Evolutionary conservation across 2,113 vertebrate genomes (phyloP).

Genomic region (Gadus macrocephalus): DNA sequence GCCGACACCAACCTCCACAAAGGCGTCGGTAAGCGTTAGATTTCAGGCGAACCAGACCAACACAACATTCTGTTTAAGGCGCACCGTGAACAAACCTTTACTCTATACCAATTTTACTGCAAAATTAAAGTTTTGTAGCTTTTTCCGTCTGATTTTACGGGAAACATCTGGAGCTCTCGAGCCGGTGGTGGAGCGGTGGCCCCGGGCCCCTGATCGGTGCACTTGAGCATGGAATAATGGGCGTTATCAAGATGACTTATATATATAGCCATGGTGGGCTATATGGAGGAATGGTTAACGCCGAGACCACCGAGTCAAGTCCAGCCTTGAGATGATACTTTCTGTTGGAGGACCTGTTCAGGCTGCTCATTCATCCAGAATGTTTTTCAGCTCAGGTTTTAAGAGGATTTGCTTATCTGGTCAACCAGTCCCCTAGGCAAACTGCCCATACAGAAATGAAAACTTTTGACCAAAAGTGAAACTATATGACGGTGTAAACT

Average conservation of each 20-base stretch:
- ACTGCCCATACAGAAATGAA: too few species aligned
- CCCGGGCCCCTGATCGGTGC: slow-evolving; percentile 58
- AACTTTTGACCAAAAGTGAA: too few species aligned
- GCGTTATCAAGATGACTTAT: slow-evolving; percentile 62
- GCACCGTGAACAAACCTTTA: slow-evolving; percentile 66
- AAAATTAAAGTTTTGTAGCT: slow-evolving; percentile 79
- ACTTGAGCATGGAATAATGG: slow-evolving; percentile 67
- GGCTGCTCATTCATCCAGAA: too few species aligned
- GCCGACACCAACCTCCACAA: slow-evolving; percentile 27
- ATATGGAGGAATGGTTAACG: slow-evolving; percentile 31
- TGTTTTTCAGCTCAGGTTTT: too few species aligned
- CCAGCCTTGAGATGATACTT: too few species aligned
- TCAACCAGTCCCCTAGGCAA: too few species aligned
- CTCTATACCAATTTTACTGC: slow-evolving; percentile 74
- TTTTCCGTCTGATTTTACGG: slow-evolving; percentile 79
- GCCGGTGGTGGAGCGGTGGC: slow-evolving; percentile 53
- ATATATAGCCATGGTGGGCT: too few species aligned
- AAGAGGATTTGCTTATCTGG: too few species aligned
- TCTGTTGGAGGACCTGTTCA: too few species aligned
- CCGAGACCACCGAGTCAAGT: slow-evolving; percentile 41
- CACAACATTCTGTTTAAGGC: slow-evolving; percentile 58
- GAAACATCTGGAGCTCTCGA: slow-evolving; percentile 75
- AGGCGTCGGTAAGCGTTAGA: slow-evolving; percentile 41
- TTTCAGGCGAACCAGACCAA: slow-evolving; percentile 45
- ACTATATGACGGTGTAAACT: too few species aligned